Evolutionary conservation across 2,888 invertebrate genomes (phyloP).

Genomic region (Dolichopus griseipennis): DNA sequence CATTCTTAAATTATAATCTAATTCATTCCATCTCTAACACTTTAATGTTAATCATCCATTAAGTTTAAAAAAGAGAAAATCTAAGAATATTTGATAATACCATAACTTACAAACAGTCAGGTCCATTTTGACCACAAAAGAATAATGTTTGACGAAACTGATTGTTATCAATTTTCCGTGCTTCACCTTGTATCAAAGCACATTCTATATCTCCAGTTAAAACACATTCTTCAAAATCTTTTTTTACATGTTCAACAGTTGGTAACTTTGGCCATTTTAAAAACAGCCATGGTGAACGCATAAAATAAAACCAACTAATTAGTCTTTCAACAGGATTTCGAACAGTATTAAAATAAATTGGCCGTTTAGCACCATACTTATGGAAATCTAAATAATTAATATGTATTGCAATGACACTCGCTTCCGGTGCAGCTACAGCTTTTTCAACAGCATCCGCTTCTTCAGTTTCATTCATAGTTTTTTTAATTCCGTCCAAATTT

Average conservation of each 20-base stretch:
- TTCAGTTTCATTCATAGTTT: neutral
- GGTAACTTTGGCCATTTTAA: constrained; percentile 56
- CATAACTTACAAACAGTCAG: neutral
- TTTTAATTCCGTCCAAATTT: constrained; percentile 24
- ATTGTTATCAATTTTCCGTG: constrained; percentile 68
- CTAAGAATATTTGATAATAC: too few relatives aligned
- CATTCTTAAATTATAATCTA: too few relatives aligned
- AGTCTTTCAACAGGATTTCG: constrained; percentile 83
- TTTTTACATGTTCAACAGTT: constrained; percentile 67
- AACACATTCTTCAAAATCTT: constrained; percentile 79
- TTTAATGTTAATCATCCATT: too few relatives aligned
- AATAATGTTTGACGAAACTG: constrained; percentile 76
- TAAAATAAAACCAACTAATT: constrained; percentile 87
- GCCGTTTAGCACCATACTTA: constrained; percentile 59
- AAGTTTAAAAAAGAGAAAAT: too few relatives aligned
- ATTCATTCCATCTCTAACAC: too few relatives aligned
- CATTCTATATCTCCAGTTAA: constrained; percentile 70
- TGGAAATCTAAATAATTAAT: constrained; percentile 38
- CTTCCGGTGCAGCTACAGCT: constrained; percentile 13
- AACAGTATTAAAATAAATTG: constrained; percentile 83
- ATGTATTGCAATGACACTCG: constrained; percentile 33
- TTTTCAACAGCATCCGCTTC: neutral
- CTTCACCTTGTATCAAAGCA: constrained; percentile 64
- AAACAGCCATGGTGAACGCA: constrained; percentile 65
- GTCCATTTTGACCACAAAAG: constrained; percentile 67